These are phyloP conservation scores for Orthosia gracilis DNA, from an alignment of 2,888 invertebrate genomes.

Conservation along the genomic window DNA sequence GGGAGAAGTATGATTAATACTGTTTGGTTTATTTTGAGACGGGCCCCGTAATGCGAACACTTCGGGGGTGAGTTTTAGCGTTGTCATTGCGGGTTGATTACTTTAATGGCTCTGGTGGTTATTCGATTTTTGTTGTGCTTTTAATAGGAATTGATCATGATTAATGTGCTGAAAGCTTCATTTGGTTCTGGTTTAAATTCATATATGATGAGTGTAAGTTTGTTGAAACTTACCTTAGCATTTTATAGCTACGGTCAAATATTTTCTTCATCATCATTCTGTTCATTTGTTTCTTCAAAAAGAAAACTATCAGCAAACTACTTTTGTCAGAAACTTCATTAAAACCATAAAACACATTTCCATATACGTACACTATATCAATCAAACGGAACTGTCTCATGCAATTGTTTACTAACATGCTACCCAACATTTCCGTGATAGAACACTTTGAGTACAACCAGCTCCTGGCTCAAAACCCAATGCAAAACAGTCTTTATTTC, in stretches of 20 bases:
- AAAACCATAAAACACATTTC: slow-evolving; percentile 33
- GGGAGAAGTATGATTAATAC: slow-evolving; percentile 88
- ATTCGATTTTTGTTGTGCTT: slow-evolving; percentile 72
- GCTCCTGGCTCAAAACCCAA: slow-evolving; percentile 16
- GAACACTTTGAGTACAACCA: slow-evolving; percentile 59
- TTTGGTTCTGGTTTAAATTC: slow-evolving; percentile 19
- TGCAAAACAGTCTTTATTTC: slow-evolving; percentile 36
- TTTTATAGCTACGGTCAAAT: background rate
- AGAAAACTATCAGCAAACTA: background rate
- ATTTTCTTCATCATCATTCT: background rate
- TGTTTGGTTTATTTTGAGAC: slow-evolving; percentile 90
- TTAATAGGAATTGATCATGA: slow-evolving; percentile 67
- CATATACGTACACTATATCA: slow-evolving; percentile 54
- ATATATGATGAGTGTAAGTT: background rate
- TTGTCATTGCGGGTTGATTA: slow-evolving; percentile 85
- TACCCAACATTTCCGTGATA: slow-evolving; percentile 67
- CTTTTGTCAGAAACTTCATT: slow-evolving; percentile 16
- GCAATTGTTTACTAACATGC: slow-evolving; percentile 68
- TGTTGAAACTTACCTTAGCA: background rate
- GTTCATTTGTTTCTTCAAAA: background rate
- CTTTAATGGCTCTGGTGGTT: slow-evolving; percentile 73
- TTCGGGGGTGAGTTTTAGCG: slow-evolving; percentile 84
- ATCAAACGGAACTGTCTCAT: slow-evolving; percentile 65
- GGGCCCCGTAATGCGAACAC: slow-evolving; percentile 84
- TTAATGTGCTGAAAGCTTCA: slow-evolving; percentile 55